Conservation (phyloP, 2,113 vertebrate genomes). For the Anarrhichthys ocellatus region DNA sequence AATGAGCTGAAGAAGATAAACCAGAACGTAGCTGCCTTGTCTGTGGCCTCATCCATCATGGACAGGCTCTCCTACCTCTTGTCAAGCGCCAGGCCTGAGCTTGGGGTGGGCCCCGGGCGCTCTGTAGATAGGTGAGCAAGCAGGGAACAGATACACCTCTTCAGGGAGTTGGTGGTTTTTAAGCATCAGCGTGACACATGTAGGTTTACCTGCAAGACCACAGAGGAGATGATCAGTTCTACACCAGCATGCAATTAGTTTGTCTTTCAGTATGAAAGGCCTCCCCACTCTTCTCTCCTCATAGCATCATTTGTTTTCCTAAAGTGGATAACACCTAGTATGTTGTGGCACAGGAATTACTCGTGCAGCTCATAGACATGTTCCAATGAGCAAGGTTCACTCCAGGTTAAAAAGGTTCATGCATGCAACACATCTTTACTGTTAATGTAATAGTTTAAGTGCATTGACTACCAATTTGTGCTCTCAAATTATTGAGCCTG, state of each 20-base stretch:
- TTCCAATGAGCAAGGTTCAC: not conserved
- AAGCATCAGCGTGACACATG: not conserved
- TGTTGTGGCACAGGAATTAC: not conserved
- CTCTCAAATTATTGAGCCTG: not conserved
- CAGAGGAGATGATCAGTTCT: not conserved
- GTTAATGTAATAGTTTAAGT: not conserved
- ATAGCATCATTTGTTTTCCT: not conserved
- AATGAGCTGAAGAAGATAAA: slow-evolving; percentile 99
- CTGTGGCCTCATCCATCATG: slow-evolving; percentile 99
- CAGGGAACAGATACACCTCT: not conserved
- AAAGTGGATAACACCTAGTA: not conserved
- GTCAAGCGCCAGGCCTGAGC: slow-evolving; percentile 94
- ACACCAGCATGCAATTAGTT: not conserved
- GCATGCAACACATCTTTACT: not conserved
- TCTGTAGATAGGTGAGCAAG: slow-evolving; percentile 94
- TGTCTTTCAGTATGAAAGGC: not conserved
- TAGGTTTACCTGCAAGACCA: not conserved
- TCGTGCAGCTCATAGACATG: not conserved
- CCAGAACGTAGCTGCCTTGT: slow-evolving; percentile 98
- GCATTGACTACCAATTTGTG: not conserved
- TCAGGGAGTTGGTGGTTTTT: too few species aligned
- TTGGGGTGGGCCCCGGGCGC: slow-evolving; percentile 96
- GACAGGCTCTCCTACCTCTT: slow-evolving; percentile 99
- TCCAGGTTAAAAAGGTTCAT: not conserved
- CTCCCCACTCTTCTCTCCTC: not conserved